Evolutionary conservation across 2,797 vertebrate species (phyloP).

Genomic region (Acrossocheilus fasciatus): DNA sequence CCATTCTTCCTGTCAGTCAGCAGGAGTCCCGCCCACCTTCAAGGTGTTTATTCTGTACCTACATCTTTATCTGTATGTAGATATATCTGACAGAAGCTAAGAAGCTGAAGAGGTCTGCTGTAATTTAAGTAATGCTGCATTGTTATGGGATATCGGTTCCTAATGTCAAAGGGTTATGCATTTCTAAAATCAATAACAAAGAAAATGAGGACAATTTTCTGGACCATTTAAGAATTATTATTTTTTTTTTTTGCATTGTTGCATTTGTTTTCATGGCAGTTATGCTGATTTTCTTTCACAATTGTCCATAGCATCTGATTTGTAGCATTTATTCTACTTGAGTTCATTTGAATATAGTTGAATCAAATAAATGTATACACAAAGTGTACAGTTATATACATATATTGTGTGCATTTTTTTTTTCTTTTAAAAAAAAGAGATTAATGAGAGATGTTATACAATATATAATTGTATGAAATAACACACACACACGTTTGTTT

Average conservation of each 20-base stretch:
- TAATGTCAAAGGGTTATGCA: neutral
- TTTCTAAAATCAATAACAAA: neutral
- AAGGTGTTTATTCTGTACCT: slow-evolving; percentile 41
- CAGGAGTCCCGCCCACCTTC: slow-evolving; percentile 57
- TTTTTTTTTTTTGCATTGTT: neutral
- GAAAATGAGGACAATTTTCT: neutral
- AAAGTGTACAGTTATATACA: neutral
- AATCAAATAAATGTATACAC: neutral
- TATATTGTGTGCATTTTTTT: too few species aligned
- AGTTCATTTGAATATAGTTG: neutral
- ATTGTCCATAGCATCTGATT: neutral
- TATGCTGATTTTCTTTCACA: neutral
- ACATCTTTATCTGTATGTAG: slow-evolving; percentile 1
- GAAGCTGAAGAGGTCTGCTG: neutral
- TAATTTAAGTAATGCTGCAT: neutral
- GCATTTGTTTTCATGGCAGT: neutral
- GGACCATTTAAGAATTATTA: neutral
- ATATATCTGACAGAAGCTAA: neutral
- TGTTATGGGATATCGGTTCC: neutral
- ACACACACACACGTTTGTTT: too few species aligned
- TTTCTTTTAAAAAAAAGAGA: too few species aligned
- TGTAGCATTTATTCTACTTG: neutral
- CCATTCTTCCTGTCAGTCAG: slow-evolving; percentile 35
- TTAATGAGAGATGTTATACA: too few species aligned
- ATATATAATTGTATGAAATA: too few species aligned